Evolutionary conservation across 2,888 invertebrate species (phyloP).

Genomic region (Zaprionus lineosus): DNA sequence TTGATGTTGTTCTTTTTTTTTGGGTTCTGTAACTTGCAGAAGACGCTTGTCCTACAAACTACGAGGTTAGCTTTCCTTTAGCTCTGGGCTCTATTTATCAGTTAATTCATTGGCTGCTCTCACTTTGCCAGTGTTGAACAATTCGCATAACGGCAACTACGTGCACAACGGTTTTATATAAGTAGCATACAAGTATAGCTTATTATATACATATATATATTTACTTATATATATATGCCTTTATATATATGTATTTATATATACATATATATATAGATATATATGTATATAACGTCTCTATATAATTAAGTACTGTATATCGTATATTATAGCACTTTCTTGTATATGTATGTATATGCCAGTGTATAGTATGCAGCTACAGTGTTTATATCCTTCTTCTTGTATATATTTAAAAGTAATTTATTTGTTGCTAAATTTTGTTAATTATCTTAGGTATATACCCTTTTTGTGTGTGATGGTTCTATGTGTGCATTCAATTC

Average conservation of each 20-base stretch:
- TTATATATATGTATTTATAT: conserved; percentile 26
- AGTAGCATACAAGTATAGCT: conserved; percentile 17
- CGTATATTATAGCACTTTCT: conserved; percentile 4
- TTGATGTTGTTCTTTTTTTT: conserved; percentile 14
- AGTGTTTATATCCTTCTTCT: conserved; percentile 29
- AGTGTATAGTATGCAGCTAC: conserved; percentile 17
- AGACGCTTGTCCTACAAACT: conserved; percentile 64
- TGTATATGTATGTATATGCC: background rate
- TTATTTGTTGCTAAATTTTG: conserved; percentile 36
- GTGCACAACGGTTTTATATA: conserved; percentile 48
- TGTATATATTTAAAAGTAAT: conserved; percentile 16
- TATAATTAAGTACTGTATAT: conserved; percentile 20
- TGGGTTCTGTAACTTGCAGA: conserved; percentile 50
- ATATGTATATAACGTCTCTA: conserved; percentile 44
- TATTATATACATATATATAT: conserved; percentile 41
- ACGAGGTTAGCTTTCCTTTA: conserved; percentile 71
- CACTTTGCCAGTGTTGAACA: conserved; percentile 46
- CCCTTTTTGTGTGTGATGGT: conserved; percentile 19
- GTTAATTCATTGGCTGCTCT: conserved; percentile 33
- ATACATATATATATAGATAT: conserved; percentile 21
- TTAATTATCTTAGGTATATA: conserved; percentile 28
- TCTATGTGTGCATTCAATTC: conserved; percentile 15
- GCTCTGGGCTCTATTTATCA: conserved; percentile 53
- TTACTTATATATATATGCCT: conserved; percentile 22
- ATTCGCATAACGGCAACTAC: conserved; percentile 62